Evolutionary conservation across 2,888 invertebrate genomes (phyloP).

Genomic region (Schizotus pectinicornis): DNA sequence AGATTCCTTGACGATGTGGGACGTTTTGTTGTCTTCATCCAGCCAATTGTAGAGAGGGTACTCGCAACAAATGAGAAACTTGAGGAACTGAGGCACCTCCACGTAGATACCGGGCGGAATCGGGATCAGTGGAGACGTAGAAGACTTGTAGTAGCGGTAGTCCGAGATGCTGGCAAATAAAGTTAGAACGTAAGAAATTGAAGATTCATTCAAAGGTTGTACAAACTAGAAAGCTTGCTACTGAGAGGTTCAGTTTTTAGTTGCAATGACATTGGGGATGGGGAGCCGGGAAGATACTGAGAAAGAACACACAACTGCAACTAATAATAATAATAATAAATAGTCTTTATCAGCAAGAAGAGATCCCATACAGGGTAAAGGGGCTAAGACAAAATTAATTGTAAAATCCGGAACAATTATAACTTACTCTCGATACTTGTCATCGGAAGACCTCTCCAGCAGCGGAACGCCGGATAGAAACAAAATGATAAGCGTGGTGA

Average conservation of each 20-base stretch:
- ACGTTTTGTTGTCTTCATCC: conserved; percentile 64
- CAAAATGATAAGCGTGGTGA: conserved; percentile 84
- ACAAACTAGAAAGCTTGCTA: no score
- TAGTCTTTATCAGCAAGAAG: no score
- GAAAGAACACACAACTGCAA: no score
- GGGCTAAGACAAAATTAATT: no score
- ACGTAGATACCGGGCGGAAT: conserved; percentile 86
- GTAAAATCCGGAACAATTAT: no score
- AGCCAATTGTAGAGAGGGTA: conserved; percentile 85
- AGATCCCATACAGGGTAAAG: no score
- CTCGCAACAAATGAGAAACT: conserved; percentile 86
- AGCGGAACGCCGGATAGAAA: conserved; percentile 91
- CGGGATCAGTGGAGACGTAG: conserved; percentile 88
- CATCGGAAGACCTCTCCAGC: conserved; percentile 85
- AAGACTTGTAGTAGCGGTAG: conserved; percentile 86
- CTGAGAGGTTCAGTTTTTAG: no score
- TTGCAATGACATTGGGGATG: no score
- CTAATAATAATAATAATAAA: no score
- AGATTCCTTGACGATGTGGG: conserved; percentile 69
- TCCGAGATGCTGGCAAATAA: conserved; percentile 72
- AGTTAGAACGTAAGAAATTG: conserved; percentile 16
- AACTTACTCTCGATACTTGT: conserved; percentile 86
- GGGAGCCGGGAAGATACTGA: no score
- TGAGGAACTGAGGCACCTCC: conserved; percentile 83
- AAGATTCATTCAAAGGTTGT: no score